These are phyloP conservation scores for Stegana nigrithorax DNA, from an alignment of 2,888 invertebrate species.

Conservation along the genomic window DNA sequence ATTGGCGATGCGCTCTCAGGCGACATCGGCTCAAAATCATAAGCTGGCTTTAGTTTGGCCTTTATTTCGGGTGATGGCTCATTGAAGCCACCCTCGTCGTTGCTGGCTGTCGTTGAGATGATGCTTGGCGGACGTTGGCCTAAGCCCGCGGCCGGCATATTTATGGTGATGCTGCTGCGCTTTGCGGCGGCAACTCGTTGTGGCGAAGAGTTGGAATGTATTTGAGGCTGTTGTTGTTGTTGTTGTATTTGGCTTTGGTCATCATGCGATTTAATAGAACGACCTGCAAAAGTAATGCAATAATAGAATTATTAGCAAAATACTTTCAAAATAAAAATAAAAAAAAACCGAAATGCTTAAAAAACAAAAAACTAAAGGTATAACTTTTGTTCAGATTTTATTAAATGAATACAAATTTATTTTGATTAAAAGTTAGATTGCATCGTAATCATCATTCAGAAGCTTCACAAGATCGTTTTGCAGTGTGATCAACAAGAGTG, in stretches of 20 bases:
- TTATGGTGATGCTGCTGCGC: constrained; percentile 74
- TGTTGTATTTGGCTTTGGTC: no score
- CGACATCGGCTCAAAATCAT: constrained; percentile 51
- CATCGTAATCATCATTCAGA: constrained; percentile 30
- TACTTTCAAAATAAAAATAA: background rate
- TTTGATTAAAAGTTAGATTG: no score
- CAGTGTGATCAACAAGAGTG: constrained; percentile 53
- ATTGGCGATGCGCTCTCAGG: no score
- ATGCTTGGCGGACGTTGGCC: constrained; percentile 76
- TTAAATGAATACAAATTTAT: no score
- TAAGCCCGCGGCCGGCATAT: constrained; percentile 75
- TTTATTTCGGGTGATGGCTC: constrained; percentile 79
- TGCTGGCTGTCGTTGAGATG: constrained; percentile 73
- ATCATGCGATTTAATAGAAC: constrained; percentile 42
- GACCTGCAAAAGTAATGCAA: constrained; percentile 45
- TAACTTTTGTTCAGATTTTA: no score
- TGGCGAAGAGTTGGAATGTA: constrained; percentile 53
- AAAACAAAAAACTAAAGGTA: no score
- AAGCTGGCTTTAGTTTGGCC: constrained; percentile 70
- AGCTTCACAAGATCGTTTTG: constrained; percentile 58
- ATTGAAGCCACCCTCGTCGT: constrained; percentile 80
- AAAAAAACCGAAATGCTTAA: constrained; percentile 4
- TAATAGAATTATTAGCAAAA: background rate
- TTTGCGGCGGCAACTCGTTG: constrained; percentile 69
- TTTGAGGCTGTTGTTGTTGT: constrained; percentile 30